Base-by-base conservation (phyloP, 2,797 vertebrate species). In the Staurois parvus region DNA sequence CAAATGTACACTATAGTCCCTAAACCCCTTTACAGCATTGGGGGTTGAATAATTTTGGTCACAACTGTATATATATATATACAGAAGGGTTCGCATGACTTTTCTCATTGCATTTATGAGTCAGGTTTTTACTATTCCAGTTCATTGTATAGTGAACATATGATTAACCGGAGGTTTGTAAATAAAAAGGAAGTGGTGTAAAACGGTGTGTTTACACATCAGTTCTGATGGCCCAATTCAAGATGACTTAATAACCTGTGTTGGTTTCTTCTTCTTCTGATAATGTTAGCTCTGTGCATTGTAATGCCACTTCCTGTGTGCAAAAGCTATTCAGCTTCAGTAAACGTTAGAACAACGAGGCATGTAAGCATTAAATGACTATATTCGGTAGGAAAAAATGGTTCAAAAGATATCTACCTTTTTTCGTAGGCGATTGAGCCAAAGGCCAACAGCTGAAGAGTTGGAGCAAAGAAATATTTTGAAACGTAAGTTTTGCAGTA, bases 401-500 rank as follows among this genome's bases (percentile, higher is more conserved):
- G 94, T 96, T 88, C 93, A 95, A 88, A 95, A 94, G 92, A 90
- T 95, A 91, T 91, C 93, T 88, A 90, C 91, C 90, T 94, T 96
- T 92, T 93, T 96, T 88, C 90, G 88, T 92, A 99, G 98, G 92
- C 96, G 97, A 88, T 94, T 99, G 95, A 99, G 98, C 92, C 98
- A 99, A 95, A 96, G 98, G 90, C 98, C 98, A 0, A 99, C 98
- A 1, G 98, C 97, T 1, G 98, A 99, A 90, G 98, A 99, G 88
- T 92, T 99, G 89, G 98, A 99, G 86, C 98, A 99, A 93, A 96
- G 98, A 90, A 99, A 99, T 93, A 99, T 99, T 89, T 94, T 99
- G 90, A 99, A 99, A 95, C 98, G 98, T 99, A 92, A 99, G 97
- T 97, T 72, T 24, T 72, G 87, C 76, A 21, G 1, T 59, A 37